phyloP scores from a whole-genome alignment of 2,888 invertebrate species.

The Lapara coniferarum region DNA sequence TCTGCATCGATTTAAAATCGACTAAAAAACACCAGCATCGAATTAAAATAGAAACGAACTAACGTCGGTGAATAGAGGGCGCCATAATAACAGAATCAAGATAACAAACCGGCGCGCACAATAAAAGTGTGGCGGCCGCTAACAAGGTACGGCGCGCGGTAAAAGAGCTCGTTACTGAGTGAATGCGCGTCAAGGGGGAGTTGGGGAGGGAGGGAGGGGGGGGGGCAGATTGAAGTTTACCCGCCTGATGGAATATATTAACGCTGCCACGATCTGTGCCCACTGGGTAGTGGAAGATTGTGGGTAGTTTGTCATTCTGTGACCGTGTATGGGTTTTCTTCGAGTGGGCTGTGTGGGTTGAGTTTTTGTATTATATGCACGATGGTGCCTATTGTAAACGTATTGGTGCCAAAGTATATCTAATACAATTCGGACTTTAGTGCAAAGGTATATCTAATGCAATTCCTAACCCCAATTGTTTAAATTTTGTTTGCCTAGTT shows the following conservation, averaged over 20 bases:
- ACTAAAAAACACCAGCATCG: background rate
- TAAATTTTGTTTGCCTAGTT: too few species aligned
- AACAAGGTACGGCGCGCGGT: slow-evolving; percentile 30
- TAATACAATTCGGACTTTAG: too few species aligned
- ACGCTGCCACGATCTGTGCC: slow-evolving; percentile 37
- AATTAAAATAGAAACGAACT: slow-evolving; percentile 14
- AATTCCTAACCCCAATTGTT: too few species aligned
- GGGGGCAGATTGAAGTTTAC: slow-evolving; percentile 59
- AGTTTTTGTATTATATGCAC: too few species aligned
- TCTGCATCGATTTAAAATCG: background rate
- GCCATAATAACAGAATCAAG: slow-evolving; percentile 24
- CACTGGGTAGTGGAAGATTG: background rate
- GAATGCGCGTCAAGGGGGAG: slow-evolving; percentile 47
- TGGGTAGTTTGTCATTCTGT: background rate
- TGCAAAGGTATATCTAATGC: too few species aligned
- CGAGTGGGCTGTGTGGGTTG: too few species aligned
- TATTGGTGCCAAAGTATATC: too few species aligned
- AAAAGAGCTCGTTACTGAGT: slow-evolving; percentile 56
- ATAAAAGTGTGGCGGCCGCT: slow-evolving; percentile 27
- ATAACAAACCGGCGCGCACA: slow-evolving; percentile 21
- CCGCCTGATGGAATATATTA: slow-evolving; percentile 71
- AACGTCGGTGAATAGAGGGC: slow-evolving; percentile 4
- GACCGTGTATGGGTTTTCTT: too few species aligned
- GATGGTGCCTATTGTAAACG: too few species aligned
- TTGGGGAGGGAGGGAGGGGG: slow-evolving; percentile 32